Percentiles rank a stretch among this genome's conserved stretches.
Conservation (phyloP, 1,140 invertebrate species). For the Scylla paramamosain region DNA sequence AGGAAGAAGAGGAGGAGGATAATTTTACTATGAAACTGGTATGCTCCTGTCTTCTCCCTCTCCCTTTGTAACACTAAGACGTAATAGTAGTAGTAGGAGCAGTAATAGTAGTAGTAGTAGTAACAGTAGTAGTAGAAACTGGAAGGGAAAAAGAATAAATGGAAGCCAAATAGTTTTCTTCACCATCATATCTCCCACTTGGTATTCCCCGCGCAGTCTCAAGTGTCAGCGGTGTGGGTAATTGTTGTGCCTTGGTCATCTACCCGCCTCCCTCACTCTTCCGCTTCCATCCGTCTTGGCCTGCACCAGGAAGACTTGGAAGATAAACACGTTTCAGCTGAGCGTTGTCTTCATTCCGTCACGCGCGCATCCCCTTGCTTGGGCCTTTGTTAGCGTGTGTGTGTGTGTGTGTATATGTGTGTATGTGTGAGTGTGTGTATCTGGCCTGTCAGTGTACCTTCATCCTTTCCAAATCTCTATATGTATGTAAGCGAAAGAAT, state of each 20-base stretch:
- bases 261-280: background rate
- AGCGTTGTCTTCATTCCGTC: background rate
- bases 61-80: too few species aligned
- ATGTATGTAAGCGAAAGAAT: too few species aligned
- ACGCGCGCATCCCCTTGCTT: background rate
- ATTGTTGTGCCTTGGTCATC: background rate
- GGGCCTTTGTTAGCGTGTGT: background rate
- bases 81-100: too few species aligned
- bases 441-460: background rate
- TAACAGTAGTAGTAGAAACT: too few species aligned
- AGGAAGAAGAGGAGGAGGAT: too few species aligned
- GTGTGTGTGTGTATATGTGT: slow-evolving; percentile 36
- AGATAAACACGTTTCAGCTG: background rate
- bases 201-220: too few species aligned
- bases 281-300: background rate
- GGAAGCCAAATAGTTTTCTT: background rate
- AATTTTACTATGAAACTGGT: too few species aligned
- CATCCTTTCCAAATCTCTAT: background rate
- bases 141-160: too few species aligned
- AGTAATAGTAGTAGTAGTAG: too few species aligned
- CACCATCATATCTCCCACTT: background rate
- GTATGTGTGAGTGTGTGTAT: background rate
- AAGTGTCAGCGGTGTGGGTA: too few species aligned
- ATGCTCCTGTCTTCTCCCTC: too few species aligned
- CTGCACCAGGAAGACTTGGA: background rate